Evolutionary conservation across 2,797 vertebrate genomes (phyloP), one percentile per base, ranked within the genome.

Genomic region (Podarcis siculus): DNA sequence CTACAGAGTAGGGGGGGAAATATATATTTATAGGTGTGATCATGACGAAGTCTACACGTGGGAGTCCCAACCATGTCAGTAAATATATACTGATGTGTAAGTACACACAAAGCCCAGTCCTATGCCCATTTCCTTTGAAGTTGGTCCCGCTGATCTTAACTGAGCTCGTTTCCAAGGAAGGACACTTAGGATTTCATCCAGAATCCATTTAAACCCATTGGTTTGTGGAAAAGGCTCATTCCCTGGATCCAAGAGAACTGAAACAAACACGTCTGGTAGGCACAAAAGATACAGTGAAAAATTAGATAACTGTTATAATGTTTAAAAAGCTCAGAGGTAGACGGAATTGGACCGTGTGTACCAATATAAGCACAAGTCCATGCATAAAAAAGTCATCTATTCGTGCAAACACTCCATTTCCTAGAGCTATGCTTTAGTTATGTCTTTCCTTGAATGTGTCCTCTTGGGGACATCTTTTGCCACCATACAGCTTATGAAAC

Each of bases 261-360:
- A 10, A 25, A 55, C n/a, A 27, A 37, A 58, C 4, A 27, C 25
- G 32, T 58, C 67, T 30, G 2, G 3, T 39, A 61, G 49, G 21
- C 9, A 58, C 21, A 25, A 27, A 73, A 64, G 30, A 72, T 71
- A 42, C 82, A 88, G 19, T 3, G 58, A 30, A 75, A 27, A 81
- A 90, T 85, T 58, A 37, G 76, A 66, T 73, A 80, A 58, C 0
- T 8, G 71, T 30, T 67, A 3, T 0, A n/a, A 1, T 6, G 30
- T 69, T 73, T n/a, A n/a, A 35, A 75, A 45, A 67, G 61, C n/a
- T 23, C 77, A 90, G 94, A 94, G 92, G 93, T 86, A 91, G 91
- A 55, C 9, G 83, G 64, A 27, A 0, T 32, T 69, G 42, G 64
- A 49, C 45, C 79, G 23, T 9, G 0, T 66, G 88, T 69, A 35